Conservation (phyloP, 2,113 vertebrate genomes). For the Mesocricetus auratus region DNA sequence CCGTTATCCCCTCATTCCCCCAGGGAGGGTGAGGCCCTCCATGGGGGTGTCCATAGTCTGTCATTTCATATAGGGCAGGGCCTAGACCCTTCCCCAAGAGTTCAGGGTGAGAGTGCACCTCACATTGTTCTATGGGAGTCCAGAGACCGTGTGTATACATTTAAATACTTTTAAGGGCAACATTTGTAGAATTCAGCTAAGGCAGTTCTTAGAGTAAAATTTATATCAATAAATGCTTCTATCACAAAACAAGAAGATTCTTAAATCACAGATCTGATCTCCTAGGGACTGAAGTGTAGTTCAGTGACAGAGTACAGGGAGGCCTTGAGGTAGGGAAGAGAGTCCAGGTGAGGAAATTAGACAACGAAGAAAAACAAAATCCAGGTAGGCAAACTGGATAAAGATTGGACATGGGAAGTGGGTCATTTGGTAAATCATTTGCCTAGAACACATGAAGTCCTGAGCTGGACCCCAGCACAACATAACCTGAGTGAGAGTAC, state of each 20-base stretch:
- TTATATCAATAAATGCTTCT: background rate
- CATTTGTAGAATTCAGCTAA: background rate
- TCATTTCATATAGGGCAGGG: too few relatives aligned
- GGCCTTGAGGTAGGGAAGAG: too few relatives aligned
- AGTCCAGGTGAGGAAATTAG: background rate
- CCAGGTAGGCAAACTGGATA: background rate
- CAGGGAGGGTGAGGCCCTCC: too few relatives aligned
- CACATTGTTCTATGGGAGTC: too few relatives aligned
- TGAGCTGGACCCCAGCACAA: background rate
- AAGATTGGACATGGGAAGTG: background rate
- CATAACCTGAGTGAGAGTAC: background rate
- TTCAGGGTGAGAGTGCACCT: too few relatives aligned
- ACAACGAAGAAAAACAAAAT: slow-evolving; percentile 14
- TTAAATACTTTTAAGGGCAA: too few relatives aligned
- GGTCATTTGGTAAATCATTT: background rate
- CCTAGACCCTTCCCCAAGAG: too few relatives aligned
- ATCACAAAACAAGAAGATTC: background rate
- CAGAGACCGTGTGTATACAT: too few relatives aligned
- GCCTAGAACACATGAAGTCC: background rate
- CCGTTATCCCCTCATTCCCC: too few relatives aligned
- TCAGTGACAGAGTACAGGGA: background rate
- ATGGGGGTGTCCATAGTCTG: too few relatives aligned
- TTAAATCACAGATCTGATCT: background rate
- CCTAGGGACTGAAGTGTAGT: background rate
- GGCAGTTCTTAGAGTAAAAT: background rate